These are phyloP conservation scores for Tylochromis polylepis DNA, from an alignment of 2,113 vertebrate genomes.

Conservation along the genomic window DNA sequence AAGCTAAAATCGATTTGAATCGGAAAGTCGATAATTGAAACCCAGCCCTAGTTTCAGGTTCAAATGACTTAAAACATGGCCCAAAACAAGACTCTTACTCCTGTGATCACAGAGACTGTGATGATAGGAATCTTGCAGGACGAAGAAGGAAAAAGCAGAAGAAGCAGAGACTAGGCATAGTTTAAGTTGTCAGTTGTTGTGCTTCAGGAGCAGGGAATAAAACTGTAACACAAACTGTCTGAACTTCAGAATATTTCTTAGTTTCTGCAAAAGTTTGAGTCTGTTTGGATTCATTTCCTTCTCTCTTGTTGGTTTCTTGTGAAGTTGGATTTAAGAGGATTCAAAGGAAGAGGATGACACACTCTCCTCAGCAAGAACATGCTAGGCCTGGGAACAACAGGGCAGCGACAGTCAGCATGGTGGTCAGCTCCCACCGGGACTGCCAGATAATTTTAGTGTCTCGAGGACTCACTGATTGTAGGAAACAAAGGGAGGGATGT, in stretches of 20 bases:
- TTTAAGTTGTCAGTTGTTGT: background rate
- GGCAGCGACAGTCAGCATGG: background rate
- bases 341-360: background rate
- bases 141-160: rapidly evolving
- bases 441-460: background rate
- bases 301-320: background rate
- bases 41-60: no score
- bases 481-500: background rate
- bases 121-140: background rate
- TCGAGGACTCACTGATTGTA: background rate
- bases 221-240: rapidly evolving
- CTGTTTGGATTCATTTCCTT: background rate
- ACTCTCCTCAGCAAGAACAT: background rate
- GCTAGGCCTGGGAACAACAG: background rate
- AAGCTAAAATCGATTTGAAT: no score
- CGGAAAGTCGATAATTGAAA: no score
- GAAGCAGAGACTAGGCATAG: background rate
- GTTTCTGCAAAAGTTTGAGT: background rate
- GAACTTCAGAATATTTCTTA: background rate
- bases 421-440: background rate
- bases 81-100: background rate
- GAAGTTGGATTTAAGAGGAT: background rate
- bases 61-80: rapidly evolving
- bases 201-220: background rate
- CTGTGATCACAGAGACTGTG: background rate